Percentiles rank a stretch among this genome's conserved stretches.
Evolutionary conservation across 2,888 invertebrate species (phyloP).

Genomic region (Branchipolynoe longqiensis): DNA sequence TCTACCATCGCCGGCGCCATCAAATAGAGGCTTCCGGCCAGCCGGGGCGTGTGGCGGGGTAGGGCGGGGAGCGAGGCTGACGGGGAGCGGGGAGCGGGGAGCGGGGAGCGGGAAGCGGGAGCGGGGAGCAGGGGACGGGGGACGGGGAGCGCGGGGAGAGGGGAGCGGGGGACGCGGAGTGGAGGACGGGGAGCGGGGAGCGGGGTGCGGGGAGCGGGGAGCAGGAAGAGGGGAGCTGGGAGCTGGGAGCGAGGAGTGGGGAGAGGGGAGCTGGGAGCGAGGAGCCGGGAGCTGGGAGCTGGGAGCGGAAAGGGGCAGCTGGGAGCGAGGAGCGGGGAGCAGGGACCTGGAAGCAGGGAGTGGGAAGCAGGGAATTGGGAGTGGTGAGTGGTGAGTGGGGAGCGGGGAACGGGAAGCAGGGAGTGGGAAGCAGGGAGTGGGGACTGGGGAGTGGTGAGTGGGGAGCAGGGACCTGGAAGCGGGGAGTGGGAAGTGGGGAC

Average conservation of each 20-base stretch:
- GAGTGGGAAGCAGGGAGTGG: neutral
- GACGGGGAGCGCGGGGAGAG: neutral
- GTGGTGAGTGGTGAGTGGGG: neutral
- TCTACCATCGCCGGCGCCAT: slow-evolving; percentile 11
- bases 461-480: neutral
- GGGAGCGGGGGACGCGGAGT: neutral
- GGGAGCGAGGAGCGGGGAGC: neutral
- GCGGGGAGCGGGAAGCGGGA: neutral
- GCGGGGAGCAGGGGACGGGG: neutral
- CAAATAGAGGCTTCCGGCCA: neutral
- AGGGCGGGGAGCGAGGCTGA: neutral
- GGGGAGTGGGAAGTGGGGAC: neutral
- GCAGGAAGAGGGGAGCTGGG: neutral
- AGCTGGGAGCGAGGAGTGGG: neutral
- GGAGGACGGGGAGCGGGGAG: neutral
- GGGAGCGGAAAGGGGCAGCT: no score
- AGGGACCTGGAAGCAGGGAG: neutral
- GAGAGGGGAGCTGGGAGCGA: neutral
- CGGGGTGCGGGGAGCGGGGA: neutral
- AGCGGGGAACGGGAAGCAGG: neutral
- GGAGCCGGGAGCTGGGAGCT: neutral
- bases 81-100: neutral
- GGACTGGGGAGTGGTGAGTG: neutral
- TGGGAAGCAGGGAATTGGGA: neutral
- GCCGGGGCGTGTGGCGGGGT: neutral